Percentiles rank a stretch among this genome's conserved stretches.
Evolutionary conservation across 2,797 vertebrate genomes (phyloP).

Genomic region (Neosilurus hyrtlii): DNA sequence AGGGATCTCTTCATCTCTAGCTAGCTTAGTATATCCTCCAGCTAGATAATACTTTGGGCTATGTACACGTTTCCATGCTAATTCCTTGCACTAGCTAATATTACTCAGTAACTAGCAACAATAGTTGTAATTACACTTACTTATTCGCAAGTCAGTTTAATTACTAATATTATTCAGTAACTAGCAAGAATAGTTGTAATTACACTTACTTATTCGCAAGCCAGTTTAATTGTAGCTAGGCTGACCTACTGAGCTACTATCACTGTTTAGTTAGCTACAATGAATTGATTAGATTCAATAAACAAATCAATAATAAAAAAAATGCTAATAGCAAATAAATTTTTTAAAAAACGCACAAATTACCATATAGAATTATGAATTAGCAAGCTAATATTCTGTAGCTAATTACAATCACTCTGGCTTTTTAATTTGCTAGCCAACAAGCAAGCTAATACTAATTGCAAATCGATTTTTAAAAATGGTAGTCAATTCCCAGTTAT

Average conservation of each 20-base stretch:
- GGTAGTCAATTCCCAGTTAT: neutral
- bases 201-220: neutral
- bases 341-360: no score
- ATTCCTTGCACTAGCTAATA: neutral
- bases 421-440: neutral
- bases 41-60: neutral
- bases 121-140: neutral
- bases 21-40: neutral
- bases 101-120: neutral
- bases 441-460: neutral
- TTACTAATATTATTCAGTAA: neutral
- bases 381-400: no score
- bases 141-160: neutral
- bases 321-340: no score
- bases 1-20: neutral
- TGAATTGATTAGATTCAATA: no score
- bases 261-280: no score
- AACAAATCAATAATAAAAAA: no score
- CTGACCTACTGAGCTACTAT: neutral
- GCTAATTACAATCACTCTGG: neutral
- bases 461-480: neutral
- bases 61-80: neutral
- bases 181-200: neutral
- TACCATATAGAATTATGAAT: no score
- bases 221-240: neutral